Evolutionary conservation across 2,113 vertebrate genomes (phyloP).

Genomic region (Pangasianodon hypophthalmus): DNA sequence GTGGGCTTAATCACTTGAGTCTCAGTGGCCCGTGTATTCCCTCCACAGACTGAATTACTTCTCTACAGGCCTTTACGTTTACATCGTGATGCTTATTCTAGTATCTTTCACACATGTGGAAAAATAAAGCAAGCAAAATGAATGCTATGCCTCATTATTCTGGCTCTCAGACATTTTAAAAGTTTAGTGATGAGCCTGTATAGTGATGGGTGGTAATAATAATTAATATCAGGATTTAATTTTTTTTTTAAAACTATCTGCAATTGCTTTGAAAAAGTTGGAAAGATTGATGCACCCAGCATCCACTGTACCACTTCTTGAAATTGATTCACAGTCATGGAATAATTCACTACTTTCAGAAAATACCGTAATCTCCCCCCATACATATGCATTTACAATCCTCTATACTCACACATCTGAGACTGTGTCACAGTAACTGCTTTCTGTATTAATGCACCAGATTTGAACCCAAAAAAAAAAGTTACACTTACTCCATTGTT

Average conservation of each 20-base stretch:
- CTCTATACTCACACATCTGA: no score
- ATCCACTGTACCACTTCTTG: neutral
- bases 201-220: neutral
- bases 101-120: neutral
- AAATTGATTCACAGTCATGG: no score
- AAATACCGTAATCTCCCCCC: no score
- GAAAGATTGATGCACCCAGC: neutral
- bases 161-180: neutral
- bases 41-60: neutral
- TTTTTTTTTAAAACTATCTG: neutral
- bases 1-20: neutral
- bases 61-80: neutral
- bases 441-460: neutral
- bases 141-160: neutral
- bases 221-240: neutral
- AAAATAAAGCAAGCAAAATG: constrained; percentile 45
- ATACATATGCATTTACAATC: no score
- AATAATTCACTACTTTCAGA: no score
- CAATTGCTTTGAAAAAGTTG: neutral
- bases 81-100: neutral
- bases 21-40: neutral
- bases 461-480: neutral
- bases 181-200: no score
- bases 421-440: no score
- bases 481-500: neutral